Evolutionary conservation across 2,888 invertebrate genomes (phyloP).

Genomic region (Amphipoea lucens): DNA sequence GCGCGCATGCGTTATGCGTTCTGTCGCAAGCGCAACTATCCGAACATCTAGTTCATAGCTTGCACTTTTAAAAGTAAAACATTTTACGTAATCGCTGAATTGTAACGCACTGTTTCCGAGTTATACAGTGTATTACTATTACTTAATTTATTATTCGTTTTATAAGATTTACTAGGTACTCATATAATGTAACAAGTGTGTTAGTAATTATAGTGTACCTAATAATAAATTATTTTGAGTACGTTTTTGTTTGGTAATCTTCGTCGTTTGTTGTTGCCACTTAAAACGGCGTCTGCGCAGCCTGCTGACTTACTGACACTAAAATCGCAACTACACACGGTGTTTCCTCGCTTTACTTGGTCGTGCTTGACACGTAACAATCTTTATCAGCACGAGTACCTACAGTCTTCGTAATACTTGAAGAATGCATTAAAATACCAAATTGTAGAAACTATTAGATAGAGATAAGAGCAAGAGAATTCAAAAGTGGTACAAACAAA

Average conservation of each 20-base stretch:
- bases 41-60: conserved; percentile 45
- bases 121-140: conserved; percentile 35
- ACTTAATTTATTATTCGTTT: conserved; percentile 40
- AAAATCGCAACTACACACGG: neutral
- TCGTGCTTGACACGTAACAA: neutral
- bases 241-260: conserved; percentile 12
- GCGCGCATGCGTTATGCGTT: conserved; percentile 29
- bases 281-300: neutral
- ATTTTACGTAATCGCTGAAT: conserved; percentile 57
- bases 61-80: conserved; percentile 56
- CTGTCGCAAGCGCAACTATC: conserved; percentile 55
- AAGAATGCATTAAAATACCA: neutral
- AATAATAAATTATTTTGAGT: neutral
- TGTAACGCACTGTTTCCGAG: conserved; percentile 67
- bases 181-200: conserved; percentile 31
- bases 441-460: neutral
- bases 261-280: neutral
- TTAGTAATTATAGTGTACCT: neutral
- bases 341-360: no score
- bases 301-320: conserved; percentile 11
- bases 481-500: neutral
- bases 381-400: neutral
- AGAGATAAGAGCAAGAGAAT: neutral
- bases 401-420: neutral
- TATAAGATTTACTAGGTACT: conserved; percentile 25